Conservation (phyloP, 2,888 invertebrate species). For the Mesorhabditis sp. region DNA sequence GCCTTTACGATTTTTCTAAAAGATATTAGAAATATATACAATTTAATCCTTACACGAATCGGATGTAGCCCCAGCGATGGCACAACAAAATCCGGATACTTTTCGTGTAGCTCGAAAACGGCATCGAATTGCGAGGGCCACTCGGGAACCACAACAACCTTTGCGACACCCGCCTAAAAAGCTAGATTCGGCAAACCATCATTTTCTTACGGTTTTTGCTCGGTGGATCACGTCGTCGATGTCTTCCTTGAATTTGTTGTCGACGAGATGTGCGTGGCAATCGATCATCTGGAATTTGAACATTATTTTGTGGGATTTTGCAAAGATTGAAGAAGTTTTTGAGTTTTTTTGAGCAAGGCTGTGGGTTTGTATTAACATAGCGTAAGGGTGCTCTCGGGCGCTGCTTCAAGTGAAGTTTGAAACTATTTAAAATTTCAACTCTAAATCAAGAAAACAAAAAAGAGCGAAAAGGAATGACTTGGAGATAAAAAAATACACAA, state of each 20-base stretch:
- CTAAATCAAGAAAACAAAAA: background rate
- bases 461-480: background rate
- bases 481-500: background rate
- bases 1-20: conserved; percentile 29
- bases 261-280: conserved; percentile 50
- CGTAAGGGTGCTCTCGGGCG: too few species aligned
- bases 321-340: background rate
- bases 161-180: conserved; percentile 33
- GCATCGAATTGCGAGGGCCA: conserved; percentile 42
- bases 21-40: background rate
- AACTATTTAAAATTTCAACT: background rate
- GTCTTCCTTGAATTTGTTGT: conserved; percentile 48
- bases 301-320: background rate
- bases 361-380: too few species aligned
- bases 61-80: conserved; percentile 58
- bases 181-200: background rate
- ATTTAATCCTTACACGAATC: conserved; percentile 45
- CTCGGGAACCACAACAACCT: conserved; percentile 50
- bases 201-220: conserved; percentile 20
- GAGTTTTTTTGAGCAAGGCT: background rate
- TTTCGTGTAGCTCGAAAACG: conserved; percentile 36
- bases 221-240: conserved; percentile 36
- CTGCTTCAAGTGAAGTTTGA: too few species aligned
- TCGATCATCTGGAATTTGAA: conserved; percentile 43
- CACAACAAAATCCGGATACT: conserved; percentile 37